A percentile compares a stretch with the other conserved stretches of the same genome.
Evolutionary conservation across 2,888 invertebrate genomes (phyloP).

Genomic region (Euproctis similis): DNA sequence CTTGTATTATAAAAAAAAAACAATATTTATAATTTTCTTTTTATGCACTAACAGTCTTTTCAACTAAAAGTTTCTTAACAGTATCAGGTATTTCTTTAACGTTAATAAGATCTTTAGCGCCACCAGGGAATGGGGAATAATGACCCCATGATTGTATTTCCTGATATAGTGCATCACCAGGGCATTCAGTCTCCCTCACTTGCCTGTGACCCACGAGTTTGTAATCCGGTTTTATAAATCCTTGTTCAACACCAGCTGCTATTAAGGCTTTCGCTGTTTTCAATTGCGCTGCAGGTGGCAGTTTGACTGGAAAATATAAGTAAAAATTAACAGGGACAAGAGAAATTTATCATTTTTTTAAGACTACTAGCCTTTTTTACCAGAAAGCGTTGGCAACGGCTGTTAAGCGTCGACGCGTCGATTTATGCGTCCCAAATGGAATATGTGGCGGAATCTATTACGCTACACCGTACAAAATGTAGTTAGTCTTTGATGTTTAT

Average conservation of each 20-base stretch:
- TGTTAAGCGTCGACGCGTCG: no score
- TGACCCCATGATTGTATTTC: slow-evolving; percentile 79
- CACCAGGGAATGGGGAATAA: slow-evolving; percentile 42
- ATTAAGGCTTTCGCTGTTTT: slow-evolving; percentile 76
- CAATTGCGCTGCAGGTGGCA: slow-evolving; percentile 77
- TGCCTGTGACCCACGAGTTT: slow-evolving; percentile 33
- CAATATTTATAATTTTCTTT: no score
- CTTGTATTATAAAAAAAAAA: no score
- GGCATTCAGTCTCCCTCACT: slow-evolving; percentile 76
- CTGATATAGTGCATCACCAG: slow-evolving; percentile 76
- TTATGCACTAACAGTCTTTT: slow-evolving; percentile 5
- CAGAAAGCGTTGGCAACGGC: no score
- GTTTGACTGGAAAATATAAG: slow-evolving; percentile 43
- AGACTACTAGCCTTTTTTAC: no score
- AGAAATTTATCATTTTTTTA: no score
- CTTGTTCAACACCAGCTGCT: slow-evolving; percentile 75
- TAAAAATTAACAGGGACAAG: no score
- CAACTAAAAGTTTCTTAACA: slow-evolving; percentile 10
- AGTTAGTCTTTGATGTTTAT: no score
- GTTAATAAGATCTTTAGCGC: slow-evolving; percentile 17
- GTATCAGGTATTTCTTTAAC: slow-evolving; percentile 13
- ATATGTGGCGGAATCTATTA: no score
- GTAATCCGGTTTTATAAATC: slow-evolving; percentile 66
- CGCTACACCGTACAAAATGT: no score
- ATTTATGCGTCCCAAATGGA: no score